Evolutionary conservation across 2,113 vertebrate species (phyloP), one percentile per base, ranked within the genome.

Genomic region (Platysteira castanea): DNA sequence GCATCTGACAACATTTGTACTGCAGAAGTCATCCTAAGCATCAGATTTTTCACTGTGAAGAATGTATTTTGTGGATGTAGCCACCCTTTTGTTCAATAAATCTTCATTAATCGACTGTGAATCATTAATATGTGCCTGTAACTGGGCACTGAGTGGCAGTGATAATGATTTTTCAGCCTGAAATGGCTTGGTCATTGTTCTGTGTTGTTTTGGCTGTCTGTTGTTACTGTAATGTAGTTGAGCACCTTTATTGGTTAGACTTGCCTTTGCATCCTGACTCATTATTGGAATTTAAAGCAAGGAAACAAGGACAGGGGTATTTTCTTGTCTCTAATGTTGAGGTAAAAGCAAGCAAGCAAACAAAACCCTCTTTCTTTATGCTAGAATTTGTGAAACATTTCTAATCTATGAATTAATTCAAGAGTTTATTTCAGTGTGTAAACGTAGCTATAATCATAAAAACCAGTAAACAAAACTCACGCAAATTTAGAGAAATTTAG

Each of bases 41-140:
- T 84, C 42, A n/a, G 42, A 28, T 59, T 89, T 87, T 87, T 91
- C 77, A 50, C 47, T 23, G 60, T 70, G 69, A 77, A 84, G 33
- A 90, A 82, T 41, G 17, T 68, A 2, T 75, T 63, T 24, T 1
- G 5, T 83, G 41, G 68, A 82, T 49, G 42, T 70, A 84, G 59
- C 23, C 28, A 52, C 31, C 8, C 7, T 37, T 80, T 50, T 92
- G 8, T 37, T 80, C 49, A 90, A 74, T 80, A 88, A 74, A 76
- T 86, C 64, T 53, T 89, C 39, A 49, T 85, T 14, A 87, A 57
- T 73, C 27, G 46, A 37, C n/a, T 47, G 9, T 50, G 47, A 73
- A 27, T 74, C 42, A 37, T 23, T n/a, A 35, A 24, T 56, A 35
- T 60, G 60, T 84, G 68, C 44, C 60, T 75, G 27, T 71, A 91